Conservation (phyloP, 2,888 invertebrate species). For the Hesperia comma region DNA sequence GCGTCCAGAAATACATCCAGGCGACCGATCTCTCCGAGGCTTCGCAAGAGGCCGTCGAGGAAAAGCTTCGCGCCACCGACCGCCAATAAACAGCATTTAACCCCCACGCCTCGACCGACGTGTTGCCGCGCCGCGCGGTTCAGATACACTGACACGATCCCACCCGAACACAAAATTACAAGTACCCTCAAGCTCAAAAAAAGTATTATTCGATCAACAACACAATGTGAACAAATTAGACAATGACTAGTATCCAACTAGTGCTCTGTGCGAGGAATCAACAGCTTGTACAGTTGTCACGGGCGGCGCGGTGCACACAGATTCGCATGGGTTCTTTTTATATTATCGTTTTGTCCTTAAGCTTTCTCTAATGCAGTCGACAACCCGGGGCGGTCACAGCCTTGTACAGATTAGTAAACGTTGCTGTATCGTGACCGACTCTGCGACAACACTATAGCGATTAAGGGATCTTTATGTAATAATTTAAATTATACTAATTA, state of each 20-base stretch:
- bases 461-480: constrained; percentile 76
- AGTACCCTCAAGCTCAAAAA: constrained; percentile 23
- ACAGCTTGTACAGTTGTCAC: background rate
- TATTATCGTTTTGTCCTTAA: constrained; percentile 63
- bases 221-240: background rate
- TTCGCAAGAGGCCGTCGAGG: constrained; percentile 96
- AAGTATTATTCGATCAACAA: background rate
- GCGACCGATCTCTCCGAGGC: constrained; percentile 98
- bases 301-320: constrained; percentile 43
- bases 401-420: constrained; percentile 57
- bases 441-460: constrained; percentile 52
- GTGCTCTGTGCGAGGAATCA: constrained; percentile 3
- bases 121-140: constrained; percentile 41
- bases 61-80: constrained; percentile 96
- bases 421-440: constrained; percentile 50
- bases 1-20: constrained; percentile 98
- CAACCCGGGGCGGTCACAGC: constrained; percentile 46
- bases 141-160: constrained; percentile 20
- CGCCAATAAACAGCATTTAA: constrained; percentile 88
- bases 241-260: background rate
- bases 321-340: constrained; percentile 59
- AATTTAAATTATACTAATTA: constrained; percentile 83
- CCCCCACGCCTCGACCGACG: constrained; percentile 53
- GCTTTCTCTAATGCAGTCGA: constrained; percentile 58
- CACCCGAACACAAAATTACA: constrained; percentile 16